phyloP scores from a whole-genome alignment of 2,113 vertebrate genomes.

The Odobenus rosmarus region DNA sequence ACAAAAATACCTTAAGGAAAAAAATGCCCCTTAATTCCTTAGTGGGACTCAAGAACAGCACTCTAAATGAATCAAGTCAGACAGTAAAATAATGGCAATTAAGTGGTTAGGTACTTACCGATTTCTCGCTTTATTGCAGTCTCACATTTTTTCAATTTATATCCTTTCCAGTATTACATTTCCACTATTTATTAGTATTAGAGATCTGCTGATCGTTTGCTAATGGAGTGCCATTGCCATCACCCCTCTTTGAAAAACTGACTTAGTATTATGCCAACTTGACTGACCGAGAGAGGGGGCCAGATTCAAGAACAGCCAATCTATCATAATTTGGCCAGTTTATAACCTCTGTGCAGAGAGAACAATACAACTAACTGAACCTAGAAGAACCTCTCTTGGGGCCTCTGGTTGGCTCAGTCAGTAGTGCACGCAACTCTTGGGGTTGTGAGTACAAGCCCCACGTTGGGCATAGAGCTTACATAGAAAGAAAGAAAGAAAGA shows the following conservation, averaged over 20 bases:
- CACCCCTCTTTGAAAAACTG: background rate
- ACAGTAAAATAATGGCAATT: background rate
- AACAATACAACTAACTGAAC: no score
- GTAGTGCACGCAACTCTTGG: background rate
- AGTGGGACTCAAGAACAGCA: background rate
- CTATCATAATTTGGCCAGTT: background rate
- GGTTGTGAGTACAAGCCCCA: background rate
- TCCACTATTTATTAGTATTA: background rate
- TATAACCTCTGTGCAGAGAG: background rate
- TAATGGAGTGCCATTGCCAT: background rate
- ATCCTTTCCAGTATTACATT: background rate
- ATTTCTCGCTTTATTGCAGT: background rate
- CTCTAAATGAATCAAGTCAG: background rate
- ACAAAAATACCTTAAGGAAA: background rate
- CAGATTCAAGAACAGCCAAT: background rate
- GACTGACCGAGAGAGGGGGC: background rate
- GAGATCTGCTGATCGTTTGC: background rate
- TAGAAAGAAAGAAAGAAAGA: no score
- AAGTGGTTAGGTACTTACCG: background rate
- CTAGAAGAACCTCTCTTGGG: background rate
- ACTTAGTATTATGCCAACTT: background rate
- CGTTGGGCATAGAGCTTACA: background rate
- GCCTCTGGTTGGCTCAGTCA: background rate
- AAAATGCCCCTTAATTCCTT: background rate
- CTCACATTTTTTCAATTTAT: background rate